These are phyloP conservation scores for Axea sp. DNA, from an alignment of 2,888 invertebrate species.

Conservation along the genomic window DNA sequence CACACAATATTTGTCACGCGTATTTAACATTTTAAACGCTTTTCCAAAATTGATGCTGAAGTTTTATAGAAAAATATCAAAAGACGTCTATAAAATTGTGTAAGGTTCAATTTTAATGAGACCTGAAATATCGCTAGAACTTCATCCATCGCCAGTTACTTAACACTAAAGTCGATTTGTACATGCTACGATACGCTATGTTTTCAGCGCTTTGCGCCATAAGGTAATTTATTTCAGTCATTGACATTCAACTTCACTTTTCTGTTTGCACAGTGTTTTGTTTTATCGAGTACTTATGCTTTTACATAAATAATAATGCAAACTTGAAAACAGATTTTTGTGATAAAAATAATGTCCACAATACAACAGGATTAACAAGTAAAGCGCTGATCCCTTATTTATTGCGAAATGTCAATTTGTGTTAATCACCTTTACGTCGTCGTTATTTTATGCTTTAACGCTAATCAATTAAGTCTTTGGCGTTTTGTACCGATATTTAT, in stretches of 20 bases:
- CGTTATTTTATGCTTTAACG: conserved; percentile 47
- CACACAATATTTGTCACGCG: too few species aligned
- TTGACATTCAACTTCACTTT: conserved; percentile 17
- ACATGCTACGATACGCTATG: conserved; percentile 21
- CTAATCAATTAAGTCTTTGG: conserved; percentile 75
- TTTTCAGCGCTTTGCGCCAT: background rate
- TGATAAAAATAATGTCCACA: too few species aligned
- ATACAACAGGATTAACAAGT: too few species aligned
- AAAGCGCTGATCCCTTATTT: too few species aligned
- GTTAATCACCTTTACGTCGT: conserved; percentile 18
- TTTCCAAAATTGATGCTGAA: too few species aligned
- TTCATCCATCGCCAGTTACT: conserved; percentile 23
- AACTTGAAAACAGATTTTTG: too few species aligned
- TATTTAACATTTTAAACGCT: too few species aligned
- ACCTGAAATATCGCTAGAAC: background rate
- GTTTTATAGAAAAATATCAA: too few species aligned
- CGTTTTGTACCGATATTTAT: conserved; percentile 74
- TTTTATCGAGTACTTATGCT: too few species aligned
- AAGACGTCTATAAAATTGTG: too few species aligned
- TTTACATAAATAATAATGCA: too few species aligned
- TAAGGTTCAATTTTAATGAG: background rate
- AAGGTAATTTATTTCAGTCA: conserved; percentile 19
- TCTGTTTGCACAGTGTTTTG: background rate
- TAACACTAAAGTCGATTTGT: conserved; percentile 40
- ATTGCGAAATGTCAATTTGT: conserved; percentile 8